Conservation (phyloP, 2,113 vertebrate genomes). For the Hucho hucho region DNA sequence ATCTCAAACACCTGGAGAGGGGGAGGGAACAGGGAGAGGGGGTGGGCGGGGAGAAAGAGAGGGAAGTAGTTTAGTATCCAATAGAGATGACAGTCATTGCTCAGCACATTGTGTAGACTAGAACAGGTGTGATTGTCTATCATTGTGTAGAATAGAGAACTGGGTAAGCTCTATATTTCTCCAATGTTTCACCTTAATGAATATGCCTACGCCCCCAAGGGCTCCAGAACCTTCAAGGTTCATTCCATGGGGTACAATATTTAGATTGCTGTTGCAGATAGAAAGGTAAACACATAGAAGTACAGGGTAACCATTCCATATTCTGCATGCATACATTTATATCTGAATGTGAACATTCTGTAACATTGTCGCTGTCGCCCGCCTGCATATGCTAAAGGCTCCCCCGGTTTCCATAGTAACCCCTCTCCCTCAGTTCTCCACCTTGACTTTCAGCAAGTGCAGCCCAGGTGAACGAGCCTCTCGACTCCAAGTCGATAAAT, state of each 20-base stretch:
- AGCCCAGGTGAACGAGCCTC: slow-evolving; percentile 55
- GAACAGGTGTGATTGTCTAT: not conserved
- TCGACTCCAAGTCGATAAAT: slow-evolving; percentile 46
- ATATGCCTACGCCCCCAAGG: too few species aligned
- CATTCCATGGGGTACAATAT: too few species aligned
- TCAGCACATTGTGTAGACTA: not conserved
- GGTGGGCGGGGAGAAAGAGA: not conserved
- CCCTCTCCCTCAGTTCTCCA: not conserved
- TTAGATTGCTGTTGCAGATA: too few species aligned
- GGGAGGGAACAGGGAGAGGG: slow-evolving; percentile 10
- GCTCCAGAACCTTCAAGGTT: too few species aligned
- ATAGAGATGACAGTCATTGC: not conserved
- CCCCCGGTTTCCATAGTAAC: slow-evolving; percentile 71
- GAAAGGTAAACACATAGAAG: too few species aligned
- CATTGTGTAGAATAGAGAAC: too few species aligned
- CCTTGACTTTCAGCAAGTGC: slow-evolving; percentile 50
- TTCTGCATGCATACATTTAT: too few species aligned
- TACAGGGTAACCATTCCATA: too few species aligned
- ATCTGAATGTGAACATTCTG: too few species aligned
- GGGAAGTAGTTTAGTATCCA: not conserved
- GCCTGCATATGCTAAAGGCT: slow-evolving; percentile 34
- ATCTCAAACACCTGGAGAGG: slow-evolving; percentile 89
- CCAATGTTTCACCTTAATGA: too few species aligned
- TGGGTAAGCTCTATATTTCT: too few species aligned
- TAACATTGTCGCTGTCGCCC: too few species aligned